A percentile compares a stretch with the other conserved stretches of the same genome.
phyloP scores from a whole-genome alignment of 37 sponge, comb jelly and placozoan species.

The Eunapius fragilis region DNA sequence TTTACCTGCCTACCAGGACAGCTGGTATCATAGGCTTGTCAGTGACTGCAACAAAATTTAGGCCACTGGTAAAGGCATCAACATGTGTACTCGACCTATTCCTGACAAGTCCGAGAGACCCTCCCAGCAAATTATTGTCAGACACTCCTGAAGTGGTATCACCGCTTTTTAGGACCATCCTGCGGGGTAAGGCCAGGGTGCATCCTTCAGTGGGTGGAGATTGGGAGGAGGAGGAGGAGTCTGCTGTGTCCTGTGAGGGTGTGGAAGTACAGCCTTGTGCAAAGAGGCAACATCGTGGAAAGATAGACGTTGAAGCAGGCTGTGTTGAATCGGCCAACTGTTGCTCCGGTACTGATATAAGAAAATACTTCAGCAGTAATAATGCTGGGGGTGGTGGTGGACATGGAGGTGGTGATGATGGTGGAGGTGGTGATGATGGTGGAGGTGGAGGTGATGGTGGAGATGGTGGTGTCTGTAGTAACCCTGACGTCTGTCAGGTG shows the following conservation, averaged over 20 bases:
- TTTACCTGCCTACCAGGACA: not conserved
- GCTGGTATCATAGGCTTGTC: not conserved
- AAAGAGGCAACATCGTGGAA: not conserved
- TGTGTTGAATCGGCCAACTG: not conserved
- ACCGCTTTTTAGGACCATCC: not conserved
- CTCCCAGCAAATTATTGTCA: too few relatives aligned
- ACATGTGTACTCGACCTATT: not conserved
- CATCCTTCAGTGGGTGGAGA: not conserved
- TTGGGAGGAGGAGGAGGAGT: not conserved
- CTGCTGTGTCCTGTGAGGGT: not conserved
- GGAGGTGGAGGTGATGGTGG: not conserved
- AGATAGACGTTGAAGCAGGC: not conserved
- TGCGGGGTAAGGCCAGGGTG: not conserved
- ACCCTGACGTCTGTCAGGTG: not conserved
- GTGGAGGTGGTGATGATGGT: too few relatives aligned
- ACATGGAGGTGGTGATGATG: too few relatives aligned
- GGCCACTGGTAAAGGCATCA: not conserved
- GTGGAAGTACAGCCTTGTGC: not conserved
- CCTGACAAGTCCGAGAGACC: not conserved
- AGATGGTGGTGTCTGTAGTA: not conserved
- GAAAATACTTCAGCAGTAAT: constrained; percentile 14
- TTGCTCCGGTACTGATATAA: not conserved
- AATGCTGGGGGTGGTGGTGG: too few relatives aligned
- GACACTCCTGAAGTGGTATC: too few relatives aligned
- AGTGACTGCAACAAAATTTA: constrained; percentile 9